phyloP scores from a whole-genome alignment of 2,113 vertebrate species.

The Scomber scombrus region DNA sequence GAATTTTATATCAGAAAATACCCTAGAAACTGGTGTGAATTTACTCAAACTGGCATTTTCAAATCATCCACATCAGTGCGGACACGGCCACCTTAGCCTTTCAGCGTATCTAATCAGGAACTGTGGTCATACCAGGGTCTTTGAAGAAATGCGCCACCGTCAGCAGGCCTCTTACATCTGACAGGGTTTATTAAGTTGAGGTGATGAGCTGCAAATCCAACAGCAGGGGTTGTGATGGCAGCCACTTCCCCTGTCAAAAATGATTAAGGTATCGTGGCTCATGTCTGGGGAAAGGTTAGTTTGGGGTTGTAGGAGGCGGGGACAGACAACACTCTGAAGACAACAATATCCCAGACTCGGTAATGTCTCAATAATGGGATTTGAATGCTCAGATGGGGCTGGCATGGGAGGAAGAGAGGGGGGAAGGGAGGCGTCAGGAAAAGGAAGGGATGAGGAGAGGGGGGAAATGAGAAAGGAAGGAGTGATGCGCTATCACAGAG shows the following conservation, averaged over 20 bases:
- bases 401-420: constrained; percentile 2
- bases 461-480: constrained; percentile 9
- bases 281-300: neutral
- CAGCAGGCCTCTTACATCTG: constrained; percentile 43
- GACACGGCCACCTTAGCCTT: neutral
- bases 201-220: constrained; percentile 50
- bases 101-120: neutral
- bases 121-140: neutral
- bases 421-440: constrained; percentile 37
- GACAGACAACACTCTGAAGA: constrained; percentile 1
- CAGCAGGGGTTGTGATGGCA: constrained; percentile 49
- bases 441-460: neutral
- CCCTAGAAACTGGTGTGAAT: neutral
- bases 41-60: neutral
- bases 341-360: constrained; percentile 20
- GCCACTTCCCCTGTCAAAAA: constrained; percentile 55
- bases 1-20: too few species aligned
- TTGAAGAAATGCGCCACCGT: constrained; percentile 4
- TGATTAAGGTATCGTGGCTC: constrained; percentile 55
- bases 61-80: neutral
- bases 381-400: constrained; percentile 14
- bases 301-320: neutral
- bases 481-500: constrained; percentile 26
- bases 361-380: constrained; percentile 48
- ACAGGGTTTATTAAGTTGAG: constrained; percentile 59